Evolutionary conservation across 1,140 invertebrate species (phyloP).

Genomic region (Wiebesia pumilae): DNA sequence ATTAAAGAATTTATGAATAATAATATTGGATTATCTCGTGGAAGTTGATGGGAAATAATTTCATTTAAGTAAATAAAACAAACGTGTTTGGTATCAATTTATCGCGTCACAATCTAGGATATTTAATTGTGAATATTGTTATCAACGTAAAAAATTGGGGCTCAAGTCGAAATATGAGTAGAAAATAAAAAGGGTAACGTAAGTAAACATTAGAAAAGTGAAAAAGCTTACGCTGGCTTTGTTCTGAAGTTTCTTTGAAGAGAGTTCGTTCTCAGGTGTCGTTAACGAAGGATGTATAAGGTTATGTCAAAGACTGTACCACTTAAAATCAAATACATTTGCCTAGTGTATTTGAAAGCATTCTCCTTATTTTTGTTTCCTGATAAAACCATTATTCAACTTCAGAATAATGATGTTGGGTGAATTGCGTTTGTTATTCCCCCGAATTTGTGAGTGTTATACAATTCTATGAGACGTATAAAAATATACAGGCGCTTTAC

Average conservation of each 20-base stretch:
- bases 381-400: background rate
- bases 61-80: background rate
- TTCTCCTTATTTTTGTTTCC: background rate
- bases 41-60: background rate
- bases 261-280: background rate
- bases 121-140: no score
- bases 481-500: background rate
- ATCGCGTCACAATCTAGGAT: background rate
- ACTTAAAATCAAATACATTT: constrained; percentile 1
- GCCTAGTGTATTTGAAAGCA: background rate
- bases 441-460: background rate
- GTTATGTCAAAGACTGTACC: background rate
- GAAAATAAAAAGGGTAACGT: background rate
- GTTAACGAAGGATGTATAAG: background rate
- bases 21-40: no score
- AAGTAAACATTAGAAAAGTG: background rate
- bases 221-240: background rate
- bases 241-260: background rate
- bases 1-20: background rate
- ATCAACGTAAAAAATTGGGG: background rate
- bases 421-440: background rate
- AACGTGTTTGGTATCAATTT: background rate
- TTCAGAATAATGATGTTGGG: background rate
- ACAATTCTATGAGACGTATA: background rate
- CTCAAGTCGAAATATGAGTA: background rate